Evolutionary conservation across 2,888 invertebrate genomes (phyloP), one percentile per base, ranked within the genome.

Genomic region (Coleophora deauratella): DNA sequence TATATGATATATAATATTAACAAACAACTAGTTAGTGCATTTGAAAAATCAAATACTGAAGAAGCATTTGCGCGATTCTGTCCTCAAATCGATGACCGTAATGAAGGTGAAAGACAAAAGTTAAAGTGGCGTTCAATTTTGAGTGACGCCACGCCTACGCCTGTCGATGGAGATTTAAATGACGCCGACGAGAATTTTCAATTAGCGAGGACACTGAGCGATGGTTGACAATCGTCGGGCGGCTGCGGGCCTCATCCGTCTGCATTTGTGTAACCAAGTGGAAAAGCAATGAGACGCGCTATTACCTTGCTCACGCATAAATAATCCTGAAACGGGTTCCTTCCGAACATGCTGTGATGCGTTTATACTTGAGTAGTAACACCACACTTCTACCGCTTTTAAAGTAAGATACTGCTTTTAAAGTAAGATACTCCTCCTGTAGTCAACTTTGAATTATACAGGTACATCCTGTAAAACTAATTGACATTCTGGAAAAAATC

Each of bases 181-280:
- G 77, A 70, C 71, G 71, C 76, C 67, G 71, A 77, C 71, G 72
- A 69, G 80, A 77, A 78, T 80, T 77, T 80, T 76, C 81, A 84
- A 84, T 85, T 84, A 84, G 81, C 56, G 71, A 54, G 59, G 84
- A 81, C 84, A 76, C 72, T 80, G 84, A 84, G 75, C 71, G 80
- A 84, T 84, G 62, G 67, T 62, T 71, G 72, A 77, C 81, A 72
- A 82, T 82, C 78, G 81, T 82, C 79, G 60, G 65, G 65, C 68
- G 70, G 61, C 66, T 62, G 60, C 33, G 35, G 67, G 67, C 64
- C 73, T 72, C 80, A 82, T 84, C 72, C 68, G 70, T 84, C 84
- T 81, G 73, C 79, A 77, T 81, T 81, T 79, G 80, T 70, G 76
- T 74, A 81, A 78, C 78, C 73, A 72, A 84, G 77, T 76, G 79